Percentiles rank a stretch among this genome's conserved stretches.
phyloP scores from a whole-genome alignment of 2,888 invertebrate genomes.

The Scaptomyza polygonia region DNA sequence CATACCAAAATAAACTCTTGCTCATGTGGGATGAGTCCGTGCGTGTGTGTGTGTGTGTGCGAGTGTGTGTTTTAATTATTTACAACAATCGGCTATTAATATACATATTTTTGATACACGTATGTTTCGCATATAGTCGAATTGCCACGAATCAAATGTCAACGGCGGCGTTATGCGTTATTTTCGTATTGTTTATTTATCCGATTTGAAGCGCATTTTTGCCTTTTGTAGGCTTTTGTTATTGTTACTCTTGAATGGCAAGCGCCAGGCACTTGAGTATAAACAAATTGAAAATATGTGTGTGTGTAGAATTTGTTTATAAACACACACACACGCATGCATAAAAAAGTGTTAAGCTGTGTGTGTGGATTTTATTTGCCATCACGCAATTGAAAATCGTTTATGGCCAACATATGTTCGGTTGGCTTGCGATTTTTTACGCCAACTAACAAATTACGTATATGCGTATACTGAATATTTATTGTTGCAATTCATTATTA shows the following conservation, averaged over 20 bases:
- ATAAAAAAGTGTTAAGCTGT: background rate
- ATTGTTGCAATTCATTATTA: conserved; percentile 58
- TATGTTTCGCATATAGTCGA: conserved; percentile 39
- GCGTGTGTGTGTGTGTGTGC: conserved; percentile 45
- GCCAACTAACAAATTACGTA: conserved; percentile 27
- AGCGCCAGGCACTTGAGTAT: conserved; percentile 60
- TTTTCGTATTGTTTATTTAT: conserved; percentile 30
- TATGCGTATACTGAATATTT: conserved; percentile 44
- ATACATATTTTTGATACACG: conserved; percentile 28
- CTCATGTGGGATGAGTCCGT: conserved; percentile 62
- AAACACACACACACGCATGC: conserved; percentile 24
- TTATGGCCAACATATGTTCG: conserved; percentile 71
- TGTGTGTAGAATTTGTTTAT: conserved; percentile 55
- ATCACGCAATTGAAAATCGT: conserved; percentile 59
- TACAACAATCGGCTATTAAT: conserved; percentile 71
- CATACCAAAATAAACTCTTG: conserved; percentile 73
- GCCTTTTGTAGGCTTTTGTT: conserved; percentile 4
- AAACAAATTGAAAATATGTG: conserved; percentile 52
- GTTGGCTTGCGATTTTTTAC: conserved; percentile 27
- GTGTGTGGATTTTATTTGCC: conserved; percentile 48
- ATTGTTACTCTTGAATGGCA: conserved; percentile 43
- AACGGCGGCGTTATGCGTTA: conserved; percentile 63
- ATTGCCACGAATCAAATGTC: conserved; percentile 50
- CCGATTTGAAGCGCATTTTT: conserved; percentile 22
- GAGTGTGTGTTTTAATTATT: conserved; percentile 63